These are phyloP conservation scores for Campaea margaritaria DNA, from an alignment of 2,888 invertebrate genomes.

Conservation along the genomic window DNA sequence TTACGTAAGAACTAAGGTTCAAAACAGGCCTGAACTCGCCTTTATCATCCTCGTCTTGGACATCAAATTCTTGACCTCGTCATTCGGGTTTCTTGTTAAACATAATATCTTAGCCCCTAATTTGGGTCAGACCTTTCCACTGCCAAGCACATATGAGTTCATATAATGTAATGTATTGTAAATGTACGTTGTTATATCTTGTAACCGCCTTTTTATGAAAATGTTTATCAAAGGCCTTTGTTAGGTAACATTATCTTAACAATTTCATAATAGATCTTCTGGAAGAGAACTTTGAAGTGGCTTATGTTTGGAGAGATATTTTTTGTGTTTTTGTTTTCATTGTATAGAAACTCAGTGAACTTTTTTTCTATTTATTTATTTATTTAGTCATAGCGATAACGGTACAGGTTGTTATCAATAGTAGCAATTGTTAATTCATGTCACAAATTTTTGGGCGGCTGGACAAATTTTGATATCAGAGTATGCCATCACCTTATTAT, in stretches of 20 bases:
- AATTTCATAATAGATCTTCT: constrained; percentile 4
- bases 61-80: constrained; percentile 36
- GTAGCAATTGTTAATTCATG: no score
- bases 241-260: neutral
- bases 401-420: no score
- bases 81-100: constrained; percentile 39
- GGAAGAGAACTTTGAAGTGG: neutral
- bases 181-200: neutral
- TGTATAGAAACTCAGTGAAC: no score
- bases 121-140: constrained; percentile 44
- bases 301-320: neutral
- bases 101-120: constrained; percentile 45
- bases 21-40: neutral
- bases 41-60: constrained; percentile 7
- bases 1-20: neutral
- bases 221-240: constrained; percentile 4
- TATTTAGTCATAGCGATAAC: no score
- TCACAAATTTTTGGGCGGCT: no score
- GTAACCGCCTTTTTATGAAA: constrained; percentile 2
- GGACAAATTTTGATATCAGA: no score
- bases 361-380: no score
- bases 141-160: constrained; percentile 33
- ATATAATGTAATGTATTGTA: constrained; percentile 21
- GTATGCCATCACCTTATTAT: no score
- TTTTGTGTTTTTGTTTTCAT: no score